Evolutionary conservation across 1,140 invertebrate species (phyloP), one percentile per base, ranked within the genome.

Genomic region (Lepidotrigona ventralis): DNA sequence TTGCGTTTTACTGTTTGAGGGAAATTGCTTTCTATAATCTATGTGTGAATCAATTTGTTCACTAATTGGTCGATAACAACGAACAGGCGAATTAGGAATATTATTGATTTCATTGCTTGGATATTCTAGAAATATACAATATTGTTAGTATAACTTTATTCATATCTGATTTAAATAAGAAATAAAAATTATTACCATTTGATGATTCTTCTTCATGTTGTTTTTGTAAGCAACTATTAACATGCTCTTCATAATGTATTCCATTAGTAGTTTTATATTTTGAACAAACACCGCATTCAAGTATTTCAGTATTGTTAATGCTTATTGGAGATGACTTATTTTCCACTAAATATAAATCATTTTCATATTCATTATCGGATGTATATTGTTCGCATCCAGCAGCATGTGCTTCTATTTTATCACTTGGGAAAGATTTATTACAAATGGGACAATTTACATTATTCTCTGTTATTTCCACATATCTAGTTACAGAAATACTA

Each of bases 381-480:
- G 72, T 77, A 51, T 85, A 92, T 82, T 87, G 89, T 15, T 91
- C 77, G 19, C 92, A 93, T 78, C 77, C 64, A 23, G 89, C 87
- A 23, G 92, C 92, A 77, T 93, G 92, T 53, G 72, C 26, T 70
- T 88, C 84, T 81, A 93, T 91, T 53, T 91, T 63, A 17, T 86
- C 70, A 46, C 11, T 51, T 39, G 85, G 72, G 63, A 91, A 93
- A 15, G 5, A 66, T 60, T 87, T 85, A 66, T 89, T 87, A 76
- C 92, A 93, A 60, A 93, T 92, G 14, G 92, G 92, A 79, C 92
- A 93, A 51, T 58, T 81, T 54, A 86, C 23, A 63, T 81, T 73
- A 77, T 46, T 46, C 51, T 64, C 75, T 6, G 29, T 68, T 79
- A 75, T 39, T 64, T 79, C 60, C 15, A 60, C 63, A 15, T 23